These are phyloP conservation scores for Melanitta fusca DNA, from an alignment of 2,797 vertebrate species.

Conservation along the genomic window DNA sequence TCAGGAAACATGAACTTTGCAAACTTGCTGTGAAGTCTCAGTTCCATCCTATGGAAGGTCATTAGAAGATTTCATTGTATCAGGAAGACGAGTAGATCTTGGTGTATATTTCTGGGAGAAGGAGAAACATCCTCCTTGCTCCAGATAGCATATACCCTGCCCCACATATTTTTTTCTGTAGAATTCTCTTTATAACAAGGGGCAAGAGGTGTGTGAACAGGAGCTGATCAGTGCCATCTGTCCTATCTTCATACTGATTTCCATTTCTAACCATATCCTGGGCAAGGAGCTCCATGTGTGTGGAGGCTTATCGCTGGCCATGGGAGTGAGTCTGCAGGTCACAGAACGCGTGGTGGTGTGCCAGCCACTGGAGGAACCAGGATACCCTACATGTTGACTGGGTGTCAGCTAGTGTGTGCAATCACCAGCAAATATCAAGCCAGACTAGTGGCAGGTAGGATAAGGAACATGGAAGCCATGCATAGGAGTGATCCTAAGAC, in stretches of 20 bases:
- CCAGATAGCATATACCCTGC: no score
- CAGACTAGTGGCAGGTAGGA: neutral
- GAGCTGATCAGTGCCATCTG: neutral
- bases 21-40: neutral
- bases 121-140: neutral
- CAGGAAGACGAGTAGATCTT: neutral
- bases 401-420: neutral
- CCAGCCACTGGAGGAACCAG: neutral
- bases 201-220: rapidly evolving
- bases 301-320: rapidly evolving
- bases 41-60: neutral
- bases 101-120: neutral
- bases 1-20: neutral
- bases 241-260: neutral
- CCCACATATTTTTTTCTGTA: neutral
- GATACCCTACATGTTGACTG: neutral
- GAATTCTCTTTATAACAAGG: neutral
- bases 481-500: neutral
- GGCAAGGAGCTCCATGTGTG: rapidly evolving
- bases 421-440: neutral
- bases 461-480: rapidly evolving
- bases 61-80: neutral
- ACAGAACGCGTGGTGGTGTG: rapidly evolving
- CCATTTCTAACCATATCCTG: neutral
- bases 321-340: neutral